phyloP scores from a whole-genome alignment of 2,797 vertebrate species.

The Cuniculus paca region DNA sequence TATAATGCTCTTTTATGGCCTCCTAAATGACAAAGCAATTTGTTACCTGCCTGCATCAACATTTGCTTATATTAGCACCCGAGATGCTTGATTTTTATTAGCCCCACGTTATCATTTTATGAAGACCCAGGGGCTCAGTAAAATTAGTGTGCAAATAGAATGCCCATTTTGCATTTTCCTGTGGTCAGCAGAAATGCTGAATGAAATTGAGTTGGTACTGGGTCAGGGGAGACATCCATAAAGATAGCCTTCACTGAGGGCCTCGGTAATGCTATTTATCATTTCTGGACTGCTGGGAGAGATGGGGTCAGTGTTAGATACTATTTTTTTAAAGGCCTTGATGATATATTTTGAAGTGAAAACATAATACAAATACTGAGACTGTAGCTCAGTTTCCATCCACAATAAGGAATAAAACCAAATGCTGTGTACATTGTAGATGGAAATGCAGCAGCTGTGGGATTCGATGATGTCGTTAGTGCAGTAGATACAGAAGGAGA shows the following conservation, averaged over 20 bases:
- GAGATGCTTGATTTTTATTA: slow-evolving; percentile 94
- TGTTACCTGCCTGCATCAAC: slow-evolving; percentile 91
- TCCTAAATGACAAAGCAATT: slow-evolving; percentile 91
- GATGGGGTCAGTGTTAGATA: slow-evolving; percentile 84
- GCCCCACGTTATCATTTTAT: slow-evolving; percentile 90
- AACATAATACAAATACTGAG: slow-evolving; percentile 77
- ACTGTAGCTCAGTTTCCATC: slow-evolving; percentile 69
- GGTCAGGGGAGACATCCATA: slow-evolving; percentile 94
- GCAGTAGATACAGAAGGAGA: background rate
- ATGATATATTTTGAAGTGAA: slow-evolving; percentile 64
- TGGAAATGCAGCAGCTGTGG: background rate
- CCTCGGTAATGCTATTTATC: slow-evolving; percentile 86
- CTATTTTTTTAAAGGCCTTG: slow-evolving; percentile 84
- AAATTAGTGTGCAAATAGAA: slow-evolving; percentile 94
- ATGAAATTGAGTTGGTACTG: slow-evolving; percentile 94
- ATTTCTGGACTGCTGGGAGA: slow-evolving; percentile 83
- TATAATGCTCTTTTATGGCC: slow-evolving; percentile 89
- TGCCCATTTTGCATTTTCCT: slow-evolving; percentile 95
- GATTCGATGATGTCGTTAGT: background rate
- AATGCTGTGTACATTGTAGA: slow-evolving; percentile 15
- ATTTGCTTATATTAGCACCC: slow-evolving; percentile 90
- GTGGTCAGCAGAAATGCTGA: slow-evolving; percentile 94
- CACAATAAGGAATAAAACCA: slow-evolving; percentile 38
- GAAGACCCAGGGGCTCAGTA: slow-evolving; percentile 89
- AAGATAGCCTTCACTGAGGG: slow-evolving; percentile 90